A percentile compares a stretch with the other conserved stretches of the same genome.
Conservation (phyloP, 1,140 invertebrate species). For the Bombus confusus region DNA sequence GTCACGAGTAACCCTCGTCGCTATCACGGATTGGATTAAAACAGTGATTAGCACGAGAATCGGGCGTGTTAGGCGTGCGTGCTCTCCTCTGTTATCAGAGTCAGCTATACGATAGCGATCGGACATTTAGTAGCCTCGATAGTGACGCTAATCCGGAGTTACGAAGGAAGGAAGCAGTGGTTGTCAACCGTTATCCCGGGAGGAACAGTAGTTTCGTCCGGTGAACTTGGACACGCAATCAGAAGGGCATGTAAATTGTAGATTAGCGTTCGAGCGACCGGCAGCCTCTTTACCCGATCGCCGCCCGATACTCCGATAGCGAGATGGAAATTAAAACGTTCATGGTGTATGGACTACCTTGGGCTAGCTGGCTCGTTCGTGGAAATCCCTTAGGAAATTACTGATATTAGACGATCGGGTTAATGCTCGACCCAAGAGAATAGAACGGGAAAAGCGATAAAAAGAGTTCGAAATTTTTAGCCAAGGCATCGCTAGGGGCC, state of each 20-base stretch:
- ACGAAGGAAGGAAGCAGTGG: conserved; percentile 70
- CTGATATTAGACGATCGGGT: conserved; percentile 27
- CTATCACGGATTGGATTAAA: conserved; percentile 75
- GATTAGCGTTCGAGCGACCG: conserved; percentile 44
- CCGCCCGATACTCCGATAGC: conserved; percentile 7
- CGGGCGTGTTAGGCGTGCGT: conserved; percentile 71
- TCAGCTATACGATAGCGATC: conserved; percentile 70
- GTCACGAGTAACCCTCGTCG: conserved; percentile 67
- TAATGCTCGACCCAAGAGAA: neutral
- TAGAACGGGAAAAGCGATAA: neutral
- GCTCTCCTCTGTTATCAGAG: conserved; percentile 72
- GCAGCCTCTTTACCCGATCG: conserved; percentile 37
- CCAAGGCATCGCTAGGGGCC: neutral
- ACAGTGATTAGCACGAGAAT: conserved; percentile 75
- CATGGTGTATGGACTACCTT: neutral
- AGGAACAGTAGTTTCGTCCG: conserved; percentile 57
- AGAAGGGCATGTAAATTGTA: conserved; percentile 66
- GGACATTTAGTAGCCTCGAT: conserved; percentile 76
- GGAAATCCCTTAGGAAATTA: conserved; percentile 41
- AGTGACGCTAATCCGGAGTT: conserved; percentile 74
- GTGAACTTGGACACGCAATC: conserved; percentile 61
- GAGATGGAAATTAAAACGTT: conserved; percentile 50
- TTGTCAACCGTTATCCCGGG: conserved; percentile 68
- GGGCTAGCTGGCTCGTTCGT: neutral
- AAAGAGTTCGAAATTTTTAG: neutral